Conservation (phyloP, 2,888 invertebrate genomes). For the Agapetus fuscipes region DNA sequence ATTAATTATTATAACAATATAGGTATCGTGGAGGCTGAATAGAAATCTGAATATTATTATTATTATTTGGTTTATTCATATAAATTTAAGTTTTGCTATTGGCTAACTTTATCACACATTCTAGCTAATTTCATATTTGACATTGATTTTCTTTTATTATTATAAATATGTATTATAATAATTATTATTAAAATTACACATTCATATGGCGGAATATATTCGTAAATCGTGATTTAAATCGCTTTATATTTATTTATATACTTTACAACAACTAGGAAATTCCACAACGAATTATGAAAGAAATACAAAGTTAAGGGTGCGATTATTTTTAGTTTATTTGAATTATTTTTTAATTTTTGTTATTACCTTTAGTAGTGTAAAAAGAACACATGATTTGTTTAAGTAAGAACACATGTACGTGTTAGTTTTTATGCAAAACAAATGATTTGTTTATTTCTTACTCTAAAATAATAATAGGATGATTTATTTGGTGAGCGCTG, state of each 20-base stretch:
- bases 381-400: slow-evolving; percentile 3
- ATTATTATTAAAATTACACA: slow-evolving; percentile 21
- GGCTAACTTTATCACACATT: slow-evolving; percentile 22
- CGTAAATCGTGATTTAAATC: slow-evolving; percentile 15
- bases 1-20: slow-evolving; percentile 8
- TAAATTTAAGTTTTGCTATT: slow-evolving; percentile 17
- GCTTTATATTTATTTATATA: slow-evolving; percentile 9
- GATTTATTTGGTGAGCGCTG: too few relatives aligned
- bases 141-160: slow-evolving; percentile 18
- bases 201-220: slow-evolving; percentile 20
- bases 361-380: background rate
- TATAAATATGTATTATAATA: too few relatives aligned
- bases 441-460: too few relatives aligned
- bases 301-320: background rate
- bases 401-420: slow-evolving; percentile 10
- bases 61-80: slow-evolving; percentile 11
- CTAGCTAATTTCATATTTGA: slow-evolving; percentile 21
- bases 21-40: slow-evolving; percentile 17
- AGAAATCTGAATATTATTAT: slow-evolving; percentile 7
- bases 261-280: slow-evolving; percentile 14
- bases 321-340: background rate
- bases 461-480: too few relatives aligned
- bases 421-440: too few relatives aligned
- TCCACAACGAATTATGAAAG: background rate
- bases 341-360: too few relatives aligned